Evolutionary conservation across 2,888 invertebrate species (phyloP).

Genomic region (Drosophila greeni): DNA sequence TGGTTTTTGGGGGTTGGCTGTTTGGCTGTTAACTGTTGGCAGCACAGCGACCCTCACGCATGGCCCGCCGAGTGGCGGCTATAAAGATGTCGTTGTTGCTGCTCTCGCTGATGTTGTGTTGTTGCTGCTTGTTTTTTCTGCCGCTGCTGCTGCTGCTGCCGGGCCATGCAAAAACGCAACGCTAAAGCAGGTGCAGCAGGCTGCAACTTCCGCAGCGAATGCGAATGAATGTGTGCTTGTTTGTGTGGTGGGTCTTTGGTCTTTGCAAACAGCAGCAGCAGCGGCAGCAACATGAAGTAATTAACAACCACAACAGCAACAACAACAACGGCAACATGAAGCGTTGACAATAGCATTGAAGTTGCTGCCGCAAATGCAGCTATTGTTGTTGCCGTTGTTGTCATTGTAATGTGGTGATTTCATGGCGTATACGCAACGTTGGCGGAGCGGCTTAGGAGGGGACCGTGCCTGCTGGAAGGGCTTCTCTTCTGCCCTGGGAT

Average conservation of each 20-base stretch:
- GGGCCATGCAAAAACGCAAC: conserved; percentile 64
- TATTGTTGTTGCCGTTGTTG: conserved; percentile 41
- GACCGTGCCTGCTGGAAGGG: conserved; percentile 9
- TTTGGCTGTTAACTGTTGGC: conserved; percentile 47
- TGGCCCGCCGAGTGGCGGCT: conserved; percentile 45
- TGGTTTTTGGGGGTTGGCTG: conserved; percentile 51
- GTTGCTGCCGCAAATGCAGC: conserved; percentile 40
- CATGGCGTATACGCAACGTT: conserved; percentile 69
- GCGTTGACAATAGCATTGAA: conserved; percentile 71
- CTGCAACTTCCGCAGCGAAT: conserved; percentile 66
- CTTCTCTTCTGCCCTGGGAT: conserved; percentile 29
- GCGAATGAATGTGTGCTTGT: conserved; percentile 34
- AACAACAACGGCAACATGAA: conserved; percentile 44
- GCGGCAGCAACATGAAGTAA: conserved; percentile 67
- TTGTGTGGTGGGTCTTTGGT: conserved; percentile 48
- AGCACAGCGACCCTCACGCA: conserved; percentile 57
- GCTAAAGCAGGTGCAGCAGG: conserved; percentile 66
- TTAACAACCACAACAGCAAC: conserved; percentile 67
- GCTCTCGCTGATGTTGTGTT: conserved; percentile 26
- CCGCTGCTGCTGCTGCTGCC: conserved; percentile 35
- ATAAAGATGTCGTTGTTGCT: conserved; percentile 65
- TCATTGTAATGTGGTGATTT: conserved; percentile 56
- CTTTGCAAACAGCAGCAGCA: conserved; percentile 48
- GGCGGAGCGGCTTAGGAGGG: conserved; percentile 13
- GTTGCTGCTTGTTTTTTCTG: conserved; percentile 25